phyloP scores from a whole-genome alignment of 2,113 vertebrate species.

The Barbus barbus region DNA sequence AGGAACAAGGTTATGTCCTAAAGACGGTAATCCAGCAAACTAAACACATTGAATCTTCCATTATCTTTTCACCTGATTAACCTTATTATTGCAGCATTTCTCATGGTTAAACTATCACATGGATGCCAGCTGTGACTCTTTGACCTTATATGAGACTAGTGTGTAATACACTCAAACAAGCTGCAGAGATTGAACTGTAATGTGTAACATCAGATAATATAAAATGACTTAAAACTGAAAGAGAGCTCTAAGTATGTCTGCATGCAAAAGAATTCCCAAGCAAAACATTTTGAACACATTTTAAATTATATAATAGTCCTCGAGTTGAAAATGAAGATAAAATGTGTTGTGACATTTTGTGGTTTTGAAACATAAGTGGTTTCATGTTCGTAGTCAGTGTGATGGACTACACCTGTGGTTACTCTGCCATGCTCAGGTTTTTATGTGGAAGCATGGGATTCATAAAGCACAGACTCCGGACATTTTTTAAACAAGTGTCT shows the following conservation, averaged over 20 bases:
- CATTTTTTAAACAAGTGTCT: background rate
- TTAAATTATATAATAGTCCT: background rate
- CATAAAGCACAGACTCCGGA: slow-evolving; percentile 1
- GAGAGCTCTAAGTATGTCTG: background rate
- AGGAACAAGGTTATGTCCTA: slow-evolving; percentile 56
- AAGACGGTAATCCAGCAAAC: slow-evolving; percentile 66
- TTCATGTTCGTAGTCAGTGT: background rate
- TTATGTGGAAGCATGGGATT: slow-evolving; percentile 5
- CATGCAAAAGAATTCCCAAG: background rate
- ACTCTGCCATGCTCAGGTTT: background rate
- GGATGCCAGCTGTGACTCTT: slow-evolving; percentile 42
- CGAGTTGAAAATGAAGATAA: background rate
- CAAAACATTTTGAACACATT: background rate
- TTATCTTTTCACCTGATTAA: slow-evolving; percentile 78
- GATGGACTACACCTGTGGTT: slow-evolving; percentile 8
- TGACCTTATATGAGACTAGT: slow-evolving; percentile 68
- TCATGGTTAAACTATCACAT: background rate
- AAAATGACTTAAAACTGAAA: background rate
- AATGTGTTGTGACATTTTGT: background rate
- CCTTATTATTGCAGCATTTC: slow-evolving; percentile 61
- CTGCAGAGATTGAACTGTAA: background rate
- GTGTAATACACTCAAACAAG: background rate
- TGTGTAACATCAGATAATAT: background rate
- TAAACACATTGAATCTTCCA: slow-evolving; percentile 74
- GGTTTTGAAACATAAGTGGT: slow-evolving; percentile 6